A percentile compares a stretch with the other conserved stretches of the same genome.
phyloP scores from a whole-genome alignment of 2,113 vertebrate species.

The Mormyrus iriodes region DNA sequence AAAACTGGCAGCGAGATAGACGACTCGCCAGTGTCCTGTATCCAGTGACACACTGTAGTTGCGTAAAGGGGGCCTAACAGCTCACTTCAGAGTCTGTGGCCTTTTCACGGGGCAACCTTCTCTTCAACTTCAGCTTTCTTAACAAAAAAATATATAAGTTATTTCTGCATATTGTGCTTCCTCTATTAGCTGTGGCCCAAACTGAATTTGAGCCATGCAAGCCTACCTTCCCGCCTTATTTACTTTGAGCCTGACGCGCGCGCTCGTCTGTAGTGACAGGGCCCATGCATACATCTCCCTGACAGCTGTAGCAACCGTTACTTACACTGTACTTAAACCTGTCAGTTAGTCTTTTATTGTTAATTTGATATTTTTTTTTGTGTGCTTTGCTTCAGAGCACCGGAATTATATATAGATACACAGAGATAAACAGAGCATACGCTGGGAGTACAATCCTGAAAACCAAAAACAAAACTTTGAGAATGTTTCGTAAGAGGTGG shows the following conservation, averaged over 20 bases:
- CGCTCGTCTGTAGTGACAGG: not conserved
- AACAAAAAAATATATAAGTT: not conserved
- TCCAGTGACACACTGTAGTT: conserved; percentile 28
- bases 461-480: not conserved
- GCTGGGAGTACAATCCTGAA: not conserved
- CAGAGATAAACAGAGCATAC: not conserved
- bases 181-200: conserved; percentile 10
- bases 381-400: not conserved
- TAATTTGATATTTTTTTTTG: not conserved
- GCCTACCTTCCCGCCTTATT: not conserved
- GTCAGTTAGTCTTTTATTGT: not conserved
- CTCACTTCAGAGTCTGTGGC: conserved; percentile 22
- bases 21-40: conserved; percentile 58
- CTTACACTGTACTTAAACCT: not conserved
- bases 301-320: not conserved
- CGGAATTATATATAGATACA: not conserved
- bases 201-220: conserved; percentile 6
- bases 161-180: not conserved
- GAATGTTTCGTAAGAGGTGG: not conserved
- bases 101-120: not conserved
- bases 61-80: conserved; percentile 10
- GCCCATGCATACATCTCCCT: not conserved
- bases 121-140: not conserved
- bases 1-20: conserved; percentile 74
- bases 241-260: not conserved